Base-by-base conservation (phyloP, 2,888 invertebrate genomes). In the Xylophagus ater region DNA sequence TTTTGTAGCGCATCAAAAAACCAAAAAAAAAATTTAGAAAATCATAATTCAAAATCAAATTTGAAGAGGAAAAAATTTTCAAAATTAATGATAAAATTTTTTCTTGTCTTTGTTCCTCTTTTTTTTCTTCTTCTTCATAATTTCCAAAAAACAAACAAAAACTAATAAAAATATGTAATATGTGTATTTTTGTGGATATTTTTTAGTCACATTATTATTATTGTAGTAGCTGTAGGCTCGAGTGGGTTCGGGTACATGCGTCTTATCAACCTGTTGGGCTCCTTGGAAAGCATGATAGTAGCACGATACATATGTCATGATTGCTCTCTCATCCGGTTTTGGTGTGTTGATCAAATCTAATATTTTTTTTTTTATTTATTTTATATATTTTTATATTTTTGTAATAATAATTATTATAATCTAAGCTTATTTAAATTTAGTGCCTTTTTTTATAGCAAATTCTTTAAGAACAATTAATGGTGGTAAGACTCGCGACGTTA, bases 281-380 rank as follows among this genome's bases (percentile, higher is more conserved):
- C 97, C 96, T 76, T 96, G 93, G 86, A 98, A 98, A 71, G 98
- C 97, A 75, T 98, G 98, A 76, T 99, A 99, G 80, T 96, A 98
- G 78, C 97, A 96, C 69, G 97, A 98, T 71, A 98, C 97, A 72
- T 98, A 98, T 62, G 98, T 97, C 98, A 98, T 98, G 69, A 98
- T 94, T 68, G 97, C 97, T 72, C 97, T 86, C 76, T 98, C 98
- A 74, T 98, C 98, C 69, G 98, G 98, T 76, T 94, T 96, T 66
- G 90, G 92, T 62, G 92, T 93, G 83, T 96, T 96, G 77, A 97
- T 93, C 80, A 98, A 82, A 85, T 98, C 98, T 98, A 75, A 26
- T 12, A 13, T 10, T 26, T 26, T 26, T 26, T 67, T 49, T 37
- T 48, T 48, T 34, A 42, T 32, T 42, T 41, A 19, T 20, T 37